Evolutionary conservation across 2,888 invertebrate species (phyloP).

Genomic region (Nymphalis c-album): DNA sequence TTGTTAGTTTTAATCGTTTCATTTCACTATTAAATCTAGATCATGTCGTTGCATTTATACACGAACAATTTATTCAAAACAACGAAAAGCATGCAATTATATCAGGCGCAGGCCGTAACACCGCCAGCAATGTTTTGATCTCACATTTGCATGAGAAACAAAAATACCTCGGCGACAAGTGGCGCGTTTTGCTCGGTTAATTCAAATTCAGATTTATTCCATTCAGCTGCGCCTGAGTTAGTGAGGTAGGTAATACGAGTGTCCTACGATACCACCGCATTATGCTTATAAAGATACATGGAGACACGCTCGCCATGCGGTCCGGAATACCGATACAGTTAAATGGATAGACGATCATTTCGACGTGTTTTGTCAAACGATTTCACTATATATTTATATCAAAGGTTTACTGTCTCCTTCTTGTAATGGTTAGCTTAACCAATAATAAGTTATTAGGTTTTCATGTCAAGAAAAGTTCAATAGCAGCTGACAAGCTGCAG

Average conservation of each 20-base stretch:
- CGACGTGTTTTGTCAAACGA: neutral
- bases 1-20: no score
- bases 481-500: no score
- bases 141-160: conserved; percentile 49
- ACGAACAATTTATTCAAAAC: neutral
- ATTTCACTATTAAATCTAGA: no score
- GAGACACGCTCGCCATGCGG: neutral
- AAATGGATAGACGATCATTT: conserved; percentile 5
- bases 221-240: conserved; percentile 30
- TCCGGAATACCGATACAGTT: conserved; percentile 2
- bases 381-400: neutral
- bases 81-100: neutral
- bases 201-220: conserved; percentile 42
- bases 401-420: neutral
- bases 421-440: no score
- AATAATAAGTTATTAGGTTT: no score
- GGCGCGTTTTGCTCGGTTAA: conserved; percentile 26
- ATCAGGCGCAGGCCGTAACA: neutral
- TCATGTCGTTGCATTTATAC: neutral
- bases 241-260: neutral
- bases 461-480: no score
- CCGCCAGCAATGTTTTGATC: neutral
- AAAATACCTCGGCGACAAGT: conserved; percentile 41
- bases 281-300: conserved; percentile 13
- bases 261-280: neutral